A percentile compares a stretch with the other conserved stretches of the same genome.
Evolutionary conservation across 2,113 vertebrate species (phyloP).

Genomic region (Numenius arquata): DNA sequence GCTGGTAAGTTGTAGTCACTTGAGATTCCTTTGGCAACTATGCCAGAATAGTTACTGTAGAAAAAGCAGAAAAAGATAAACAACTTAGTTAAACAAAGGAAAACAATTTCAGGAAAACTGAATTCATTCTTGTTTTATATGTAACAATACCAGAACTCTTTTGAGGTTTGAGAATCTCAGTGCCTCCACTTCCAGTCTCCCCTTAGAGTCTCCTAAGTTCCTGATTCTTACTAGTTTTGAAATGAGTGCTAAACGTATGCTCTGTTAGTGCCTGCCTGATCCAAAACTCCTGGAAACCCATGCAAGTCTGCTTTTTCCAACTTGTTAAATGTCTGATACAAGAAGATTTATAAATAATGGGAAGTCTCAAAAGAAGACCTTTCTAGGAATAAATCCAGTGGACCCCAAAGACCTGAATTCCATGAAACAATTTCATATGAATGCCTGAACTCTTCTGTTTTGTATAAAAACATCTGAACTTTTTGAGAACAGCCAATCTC

Average conservation of each 20-base stretch:
- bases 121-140: neutral
- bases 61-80: neutral
- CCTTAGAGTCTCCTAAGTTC: neutral
- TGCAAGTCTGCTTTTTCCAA: neutral
- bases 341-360: neutral
- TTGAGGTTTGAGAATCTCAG: neutral
- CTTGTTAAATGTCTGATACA: neutral
- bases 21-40: neutral
- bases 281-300: neutral
- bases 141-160: neutral
- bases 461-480: neutral
- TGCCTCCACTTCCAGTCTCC: neutral
- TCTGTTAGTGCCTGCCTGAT: neutral
- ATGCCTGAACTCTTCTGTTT: neutral
- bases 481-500: neutral
- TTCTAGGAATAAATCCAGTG: neutral
- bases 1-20: neutral
- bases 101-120: neutral
- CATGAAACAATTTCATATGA: neutral
- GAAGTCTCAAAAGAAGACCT: neutral
- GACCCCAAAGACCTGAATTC: neutral
- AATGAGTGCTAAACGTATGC: neutral
- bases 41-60: neutral
- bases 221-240: neutral
- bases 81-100: neutral